Evolutionary conservation across 2,888 invertebrate genomes (phyloP), one percentile per base, ranked within the genome.

Genomic region (Papilio gigon): DNA sequence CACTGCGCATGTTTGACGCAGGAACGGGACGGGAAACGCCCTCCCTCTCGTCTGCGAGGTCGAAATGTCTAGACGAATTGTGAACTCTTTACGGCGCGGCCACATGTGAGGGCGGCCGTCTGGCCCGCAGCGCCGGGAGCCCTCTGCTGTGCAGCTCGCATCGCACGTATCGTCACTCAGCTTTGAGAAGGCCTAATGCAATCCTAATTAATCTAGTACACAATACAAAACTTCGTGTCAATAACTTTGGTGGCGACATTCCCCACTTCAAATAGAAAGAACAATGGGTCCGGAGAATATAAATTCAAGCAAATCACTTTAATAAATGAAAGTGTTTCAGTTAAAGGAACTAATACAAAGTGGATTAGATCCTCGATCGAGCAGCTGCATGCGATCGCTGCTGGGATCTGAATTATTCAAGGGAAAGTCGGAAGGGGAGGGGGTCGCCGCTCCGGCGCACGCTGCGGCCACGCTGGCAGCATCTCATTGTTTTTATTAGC

Each of bases 51-150:
- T 77, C 78, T 77, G 77, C 76, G 83, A 85, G 91, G 90, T 90
- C 90, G 91, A 91, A 89, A 77, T 82, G 91, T 92, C 91, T 92
- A 91, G 91, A 92, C 91, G 84, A 81, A 82, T 78, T 82, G 82
- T 90, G 91, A 90, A 90, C 90, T 90, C 87, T 89, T 88, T 86
- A 89, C 85, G 80, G 85, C 71, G 69, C 71, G 65, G 71, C 68
- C 70, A 72, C 72, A 62, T 66, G 78, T 76, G 77, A 73, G 22
- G 77, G 75, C 83, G 81, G 79, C 80, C 84, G 82, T 83, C 80
- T 67, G 71, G 30, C 58, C 59, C 59, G 17, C 22, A 60, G 20
- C 53, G 47, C 44, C 40, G 44, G 64, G 60, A 62, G 59, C 35
- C 56, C 35, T 58, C 20, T 44, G 58, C 42, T 3, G 3, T 11